Evolutionary conservation across 2,888 invertebrate species (phyloP), one percentile per base, ranked within the genome.

Genomic region (Mythimna loreyi): DNA sequence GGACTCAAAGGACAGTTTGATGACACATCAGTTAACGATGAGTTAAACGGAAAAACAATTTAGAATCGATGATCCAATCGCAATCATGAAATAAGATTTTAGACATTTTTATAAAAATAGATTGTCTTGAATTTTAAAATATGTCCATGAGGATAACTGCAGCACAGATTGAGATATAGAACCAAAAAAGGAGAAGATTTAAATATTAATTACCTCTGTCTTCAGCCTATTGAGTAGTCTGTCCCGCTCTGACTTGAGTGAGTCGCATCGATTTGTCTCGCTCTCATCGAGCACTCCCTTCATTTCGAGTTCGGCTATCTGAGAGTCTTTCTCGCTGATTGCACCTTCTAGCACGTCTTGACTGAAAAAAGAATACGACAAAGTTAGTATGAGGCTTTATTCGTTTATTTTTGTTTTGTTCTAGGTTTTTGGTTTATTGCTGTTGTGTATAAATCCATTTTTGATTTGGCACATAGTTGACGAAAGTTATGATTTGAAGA

Each of bases 281-380:
- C 91, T 94, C 72, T 97, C 96, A 64, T 96, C 97, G 82, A 97
- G 96, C 61, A 97, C 97, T 13, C 97, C 97, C 67, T 97, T 97
- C 87, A 98, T 96, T 91, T 99, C 98, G 68, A 98, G 91, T 75
- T 98, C 96, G 0, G 98, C 98, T 84, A 99, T 97, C 91, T 98
- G 98, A 16, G 98, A 97, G 91, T 99, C 99, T 90, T 98, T 98
- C 88, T 98, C 98, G 86, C 98, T 98, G 73, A 99, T 97, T 5
- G 98, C 97, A 71, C 97, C 97, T 92, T 98, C 97, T 75, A 99
- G 93, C 62, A 98, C 97, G 92, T 99, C 98, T 93, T 98, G 97
- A 90, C 98, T 98, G 91, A 21, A 92, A 57, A 3, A 23, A 36
- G 30, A 23, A 72, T 23, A 64, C 47, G 33, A 45, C 49, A 23